Percentiles rank a stretch among this genome's conserved stretches.
These are phyloP conservation scores for Polypterus senegalus DNA, from an alignment of 2,113 vertebrate species.

Conservation along the genomic window DNA sequence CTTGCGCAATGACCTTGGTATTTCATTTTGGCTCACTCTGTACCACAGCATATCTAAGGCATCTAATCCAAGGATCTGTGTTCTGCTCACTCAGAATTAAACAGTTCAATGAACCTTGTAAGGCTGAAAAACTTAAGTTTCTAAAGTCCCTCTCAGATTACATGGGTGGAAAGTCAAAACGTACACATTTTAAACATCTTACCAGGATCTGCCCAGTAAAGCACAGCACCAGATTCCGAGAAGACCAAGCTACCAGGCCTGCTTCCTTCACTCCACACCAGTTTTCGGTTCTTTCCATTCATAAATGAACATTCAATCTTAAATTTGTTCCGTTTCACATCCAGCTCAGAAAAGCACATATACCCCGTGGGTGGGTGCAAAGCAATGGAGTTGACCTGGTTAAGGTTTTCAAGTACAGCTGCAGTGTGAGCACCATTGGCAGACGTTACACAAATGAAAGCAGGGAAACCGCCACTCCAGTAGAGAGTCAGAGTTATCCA, in stretches of 20 bases:
- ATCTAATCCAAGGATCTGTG: too few relatives aligned
- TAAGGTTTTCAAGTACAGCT: constrained; percentile 42
- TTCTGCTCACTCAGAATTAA: too few relatives aligned
- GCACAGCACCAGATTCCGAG: constrained; percentile 35
- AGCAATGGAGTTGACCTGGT: constrained; percentile 41
- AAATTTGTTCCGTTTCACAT: accelerated
- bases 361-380: constrained; percentile 54
- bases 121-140: too few relatives aligned
- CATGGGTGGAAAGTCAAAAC: too few relatives aligned
- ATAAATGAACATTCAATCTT: constrained; percentile 62
- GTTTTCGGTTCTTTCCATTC: constrained; percentile 53
- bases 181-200: constrained; percentile 15
- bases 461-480: constrained; percentile 55
- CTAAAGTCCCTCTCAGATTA: too few relatives aligned
- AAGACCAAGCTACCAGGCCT: constrained; percentile 57
- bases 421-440: constrained; percentile 30
- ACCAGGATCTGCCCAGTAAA: constrained; percentile 81
- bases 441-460: constrained; percentile 52
- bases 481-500: constrained; percentile 78
- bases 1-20: too few relatives aligned
- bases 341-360: constrained; percentile 58
- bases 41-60: too few relatives aligned
- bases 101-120: too few relatives aligned
- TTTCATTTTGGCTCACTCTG: too few relatives aligned
- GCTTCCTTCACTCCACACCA: constrained; percentile 52